phyloP scores from a whole-genome alignment of 2,113 vertebrate genomes.

The Suricata suricatta region DNA sequence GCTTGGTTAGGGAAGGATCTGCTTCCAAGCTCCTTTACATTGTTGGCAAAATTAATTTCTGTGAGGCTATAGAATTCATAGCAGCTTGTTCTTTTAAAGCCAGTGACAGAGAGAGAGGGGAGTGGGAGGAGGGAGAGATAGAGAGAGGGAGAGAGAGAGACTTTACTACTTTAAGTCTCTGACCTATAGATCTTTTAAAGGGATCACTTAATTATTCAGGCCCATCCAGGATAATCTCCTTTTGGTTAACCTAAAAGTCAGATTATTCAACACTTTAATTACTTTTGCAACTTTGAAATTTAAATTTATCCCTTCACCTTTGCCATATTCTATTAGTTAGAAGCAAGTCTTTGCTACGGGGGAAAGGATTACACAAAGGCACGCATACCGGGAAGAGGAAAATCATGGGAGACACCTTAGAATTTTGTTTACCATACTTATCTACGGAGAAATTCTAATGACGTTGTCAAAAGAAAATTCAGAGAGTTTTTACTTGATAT shows the following conservation, averaged over 20 bases:
- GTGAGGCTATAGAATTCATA: not conserved
- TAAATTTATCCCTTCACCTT: not conserved
- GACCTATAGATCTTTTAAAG: not conserved
- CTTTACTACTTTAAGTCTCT: not conserved
- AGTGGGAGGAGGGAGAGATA: not conserved
- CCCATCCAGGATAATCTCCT: not conserved
- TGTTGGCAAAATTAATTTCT: not conserved
- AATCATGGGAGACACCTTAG: not conserved
- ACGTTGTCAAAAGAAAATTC: not conserved
- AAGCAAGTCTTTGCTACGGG: not conserved
- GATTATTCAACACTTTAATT: not conserved
- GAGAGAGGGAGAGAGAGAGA: not conserved
- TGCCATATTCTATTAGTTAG: not conserved
- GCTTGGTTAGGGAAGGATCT: not conserved
- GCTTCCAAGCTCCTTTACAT: not conserved
- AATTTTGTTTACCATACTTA: not conserved
- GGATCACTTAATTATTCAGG: not conserved
- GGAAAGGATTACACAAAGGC: not conserved
- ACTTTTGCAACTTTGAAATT: not conserved
- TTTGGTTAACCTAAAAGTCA: not conserved
- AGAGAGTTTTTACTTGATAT: not conserved
- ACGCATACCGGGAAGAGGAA: not conserved
- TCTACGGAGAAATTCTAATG: not conserved
- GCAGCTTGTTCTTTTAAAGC: not conserved
- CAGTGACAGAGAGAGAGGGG: not conserved